A percentile compares a stretch with the other conserved stretches of the same genome.
These are phyloP conservation scores for Eufriesea mexicana DNA, from an alignment of 1,140 invertebrate species.

Conservation along the genomic window DNA sequence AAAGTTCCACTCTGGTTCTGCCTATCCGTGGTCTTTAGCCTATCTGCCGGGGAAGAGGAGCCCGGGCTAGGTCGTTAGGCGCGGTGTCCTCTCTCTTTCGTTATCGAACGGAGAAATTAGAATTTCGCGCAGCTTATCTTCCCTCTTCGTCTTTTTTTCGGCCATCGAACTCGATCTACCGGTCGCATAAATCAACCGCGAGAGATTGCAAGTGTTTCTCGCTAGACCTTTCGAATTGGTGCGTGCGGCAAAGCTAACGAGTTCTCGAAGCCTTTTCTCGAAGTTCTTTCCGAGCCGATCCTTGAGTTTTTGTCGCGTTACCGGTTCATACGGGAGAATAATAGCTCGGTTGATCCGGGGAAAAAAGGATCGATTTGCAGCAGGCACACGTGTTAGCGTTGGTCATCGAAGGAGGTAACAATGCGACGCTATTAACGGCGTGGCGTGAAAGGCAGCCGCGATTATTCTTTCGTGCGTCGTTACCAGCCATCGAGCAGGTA, in stretches of 20 bases:
- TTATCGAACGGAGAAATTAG: slow-evolving; percentile 30
- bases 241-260: not conserved
- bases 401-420: not conserved
- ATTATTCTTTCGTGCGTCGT: not conserved
- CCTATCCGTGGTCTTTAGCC: not conserved
- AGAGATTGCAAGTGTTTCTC: slow-evolving; percentile 19
- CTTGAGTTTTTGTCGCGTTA: not conserved
- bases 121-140: slow-evolving; percentile 13
- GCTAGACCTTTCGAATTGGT: not conserved
- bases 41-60: not conserved
- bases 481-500: not conserved
- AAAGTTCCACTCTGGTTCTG: slow-evolving; percentile 28
- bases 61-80: not conserved
- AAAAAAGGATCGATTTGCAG: not conserved
- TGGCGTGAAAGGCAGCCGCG: not conserved
- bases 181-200: slow-evolving; percentile 5
- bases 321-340: not conserved
- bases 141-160: not conserved
- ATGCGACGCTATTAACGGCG: not conserved
- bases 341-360: too few relatives aligned
- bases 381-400: not conserved
- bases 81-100: not conserved
- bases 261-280: not conserved
- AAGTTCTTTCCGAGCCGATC: slow-evolving; percentile 4
- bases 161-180: not conserved